phyloP scores from a whole-genome alignment of 2,888 invertebrate species.

The Actias luna region DNA sequence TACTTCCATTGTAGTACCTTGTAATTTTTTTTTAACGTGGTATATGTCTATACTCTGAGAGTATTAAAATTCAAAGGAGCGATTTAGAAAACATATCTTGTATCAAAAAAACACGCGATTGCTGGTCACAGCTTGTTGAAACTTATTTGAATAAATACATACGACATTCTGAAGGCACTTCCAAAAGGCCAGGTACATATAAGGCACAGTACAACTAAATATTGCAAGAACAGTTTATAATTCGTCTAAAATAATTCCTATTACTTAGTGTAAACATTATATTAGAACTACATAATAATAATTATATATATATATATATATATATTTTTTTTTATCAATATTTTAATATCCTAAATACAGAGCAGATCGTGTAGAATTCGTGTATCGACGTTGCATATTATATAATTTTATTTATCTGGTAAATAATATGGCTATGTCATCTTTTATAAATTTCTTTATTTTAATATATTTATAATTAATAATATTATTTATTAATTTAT shows the following conservation, averaged over 20 bases:
- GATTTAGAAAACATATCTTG: too few species aligned
- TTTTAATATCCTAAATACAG: constrained; percentile 35
- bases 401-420: constrained; percentile 34
- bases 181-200: constrained; percentile 46
- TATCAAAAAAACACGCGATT: not conserved
- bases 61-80: too few species aligned
- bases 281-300: constrained; percentile 16
- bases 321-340: too few species aligned
- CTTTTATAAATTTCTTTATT: constrained; percentile 31
- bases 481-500: too few species aligned
- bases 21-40: too few species aligned
- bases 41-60: too few species aligned
- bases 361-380: constrained; percentile 41
- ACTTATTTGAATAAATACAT: constrained; percentile 26
- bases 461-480: too few species aligned
- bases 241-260: constrained; percentile 16
- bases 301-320: too few species aligned
- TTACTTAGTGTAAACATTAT: not conserved
- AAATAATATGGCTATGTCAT: constrained; percentile 64
- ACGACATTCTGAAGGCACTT: constrained; percentile 47
- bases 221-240: constrained; percentile 43
- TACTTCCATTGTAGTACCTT: too few species aligned
- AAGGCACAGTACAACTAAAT: constrained; percentile 50
- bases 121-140: constrained; percentile 5
- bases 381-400: constrained; percentile 27